Evolutionary conservation across 2,888 invertebrate species (phyloP).

Genomic region (Ophion ellenae): DNA sequence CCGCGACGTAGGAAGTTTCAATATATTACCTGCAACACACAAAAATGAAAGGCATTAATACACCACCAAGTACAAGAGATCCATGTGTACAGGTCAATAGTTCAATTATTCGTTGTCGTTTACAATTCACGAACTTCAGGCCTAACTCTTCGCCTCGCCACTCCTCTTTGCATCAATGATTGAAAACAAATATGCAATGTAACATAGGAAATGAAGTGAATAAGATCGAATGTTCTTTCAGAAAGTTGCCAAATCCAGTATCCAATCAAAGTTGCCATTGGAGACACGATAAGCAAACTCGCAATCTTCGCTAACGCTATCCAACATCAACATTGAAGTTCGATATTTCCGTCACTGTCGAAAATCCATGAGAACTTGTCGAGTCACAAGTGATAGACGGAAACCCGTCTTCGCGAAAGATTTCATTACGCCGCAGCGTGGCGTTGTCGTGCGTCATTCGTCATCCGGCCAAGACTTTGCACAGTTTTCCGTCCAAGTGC

Average conservation of each 20-base stretch:
- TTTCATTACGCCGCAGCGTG: conserved; percentile 57
- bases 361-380: conserved; percentile 25
- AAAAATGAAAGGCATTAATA: neutral
- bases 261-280: neutral
- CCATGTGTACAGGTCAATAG: neutral
- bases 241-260: neutral
- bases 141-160: too few species aligned
- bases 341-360: conserved; percentile 20
- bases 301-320: neutral
- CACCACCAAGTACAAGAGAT: neutral
- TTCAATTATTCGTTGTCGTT: neutral
- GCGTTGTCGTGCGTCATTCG: conserved; percentile 60
- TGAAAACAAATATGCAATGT: too few species aligned
- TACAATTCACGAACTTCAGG: neutral
- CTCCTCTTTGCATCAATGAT: too few species aligned
- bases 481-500: conserved; percentile 32
- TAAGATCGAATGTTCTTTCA: too few species aligned
- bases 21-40: conserved; percentile 2
- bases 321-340: neutral
- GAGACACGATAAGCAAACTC: neutral
- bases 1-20: neutral
- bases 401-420: conserved; percentile 48
- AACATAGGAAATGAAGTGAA: too few species aligned
- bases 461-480: conserved; percentile 45
- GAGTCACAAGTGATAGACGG: neutral